These are phyloP conservation scores for Pentalonia nigronervosa DNA, from an alignment of 1,140 invertebrate species.

Conservation along the genomic window DNA sequence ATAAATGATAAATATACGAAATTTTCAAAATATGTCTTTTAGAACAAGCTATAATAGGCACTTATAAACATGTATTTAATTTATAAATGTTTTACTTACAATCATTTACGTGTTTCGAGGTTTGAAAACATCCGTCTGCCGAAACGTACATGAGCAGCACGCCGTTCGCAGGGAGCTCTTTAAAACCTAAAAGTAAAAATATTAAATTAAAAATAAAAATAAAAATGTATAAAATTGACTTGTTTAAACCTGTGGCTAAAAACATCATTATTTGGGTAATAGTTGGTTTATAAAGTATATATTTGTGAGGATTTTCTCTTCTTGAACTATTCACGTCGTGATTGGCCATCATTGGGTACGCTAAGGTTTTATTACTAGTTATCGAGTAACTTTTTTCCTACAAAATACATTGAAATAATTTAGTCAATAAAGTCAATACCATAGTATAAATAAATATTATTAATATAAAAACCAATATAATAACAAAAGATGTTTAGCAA, in stretches of 20 bases:
- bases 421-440: neutral
- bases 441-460: neutral
- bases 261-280: conserved; percentile 93
- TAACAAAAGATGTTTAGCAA: too few relatives aligned
- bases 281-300: conserved; percentile 93
- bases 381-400: conserved; percentile 64
- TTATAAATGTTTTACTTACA: conserved; percentile 71
- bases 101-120: conserved; percentile 87
- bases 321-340: conserved; percentile 64
- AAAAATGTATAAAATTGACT: neutral
- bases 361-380: conserved; percentile 63
- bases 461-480: neutral
- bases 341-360: conserved; percentile 62
- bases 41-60: neutral
- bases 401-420: conserved; percentile 56
- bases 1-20: neutral
- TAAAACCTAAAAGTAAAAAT: conserved; percentile 70
- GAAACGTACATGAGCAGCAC: conserved; percentile 92
- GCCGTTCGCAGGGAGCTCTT: conserved; percentile 90
- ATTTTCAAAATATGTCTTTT: neutral
- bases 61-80: neutral
- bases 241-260: conserved; percentile 77
- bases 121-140: conserved; percentile 90
- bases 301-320: conserved; percentile 95
- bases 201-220: neutral